A percentile compares a stretch with the other conserved stretches of the same genome.
phyloP scores from a whole-genome alignment of 2,113 vertebrate species.

The Brachyistius frenatus region DNA sequence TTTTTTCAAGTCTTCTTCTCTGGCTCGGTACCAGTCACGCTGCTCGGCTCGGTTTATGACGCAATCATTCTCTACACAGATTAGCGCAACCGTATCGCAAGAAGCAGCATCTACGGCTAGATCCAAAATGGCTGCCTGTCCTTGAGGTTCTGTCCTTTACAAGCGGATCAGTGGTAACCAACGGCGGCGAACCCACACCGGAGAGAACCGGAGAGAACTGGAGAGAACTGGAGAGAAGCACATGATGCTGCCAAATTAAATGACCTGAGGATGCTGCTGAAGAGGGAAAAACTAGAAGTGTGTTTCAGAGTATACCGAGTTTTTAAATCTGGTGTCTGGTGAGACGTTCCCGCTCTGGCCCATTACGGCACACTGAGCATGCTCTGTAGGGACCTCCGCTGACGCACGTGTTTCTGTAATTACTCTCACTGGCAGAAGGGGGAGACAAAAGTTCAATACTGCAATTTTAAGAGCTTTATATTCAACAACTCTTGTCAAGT shows the following conservation, averaged over 20 bases:
- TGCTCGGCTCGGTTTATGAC: conserved; percentile 38
- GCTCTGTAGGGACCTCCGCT: too few species aligned
- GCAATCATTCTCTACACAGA: conserved; percentile 47
- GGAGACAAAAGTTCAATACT: too few species aligned
- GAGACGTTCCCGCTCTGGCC: too few species aligned
- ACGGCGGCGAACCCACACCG: neutral
- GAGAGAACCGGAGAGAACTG: neutral
- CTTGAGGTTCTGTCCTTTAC: conserved; percentile 57
- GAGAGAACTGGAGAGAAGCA: neutral
- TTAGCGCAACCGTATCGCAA: conserved; percentile 21
- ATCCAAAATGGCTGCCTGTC: conserved; percentile 68
- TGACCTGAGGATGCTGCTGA: neutral
- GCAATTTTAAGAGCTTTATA: neutral
- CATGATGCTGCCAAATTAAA: neutral
- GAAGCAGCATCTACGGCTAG: neutral
- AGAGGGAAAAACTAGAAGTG: too few species aligned
- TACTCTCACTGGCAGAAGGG: too few species aligned
- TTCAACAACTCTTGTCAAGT: neutral
- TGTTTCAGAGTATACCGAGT: neutral
- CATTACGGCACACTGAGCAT: too few species aligned
- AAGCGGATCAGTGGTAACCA: conserved; percentile 11
- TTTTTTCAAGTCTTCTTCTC: conserved; percentile 40
- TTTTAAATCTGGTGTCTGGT: too few species aligned
- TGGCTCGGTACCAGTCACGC: conserved; percentile 25
- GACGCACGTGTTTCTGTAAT: too few species aligned